These are phyloP conservation scores for Rhabdomys dilectus DNA, from an alignment of 2,113 vertebrate species.

Conservation along the genomic window DNA sequence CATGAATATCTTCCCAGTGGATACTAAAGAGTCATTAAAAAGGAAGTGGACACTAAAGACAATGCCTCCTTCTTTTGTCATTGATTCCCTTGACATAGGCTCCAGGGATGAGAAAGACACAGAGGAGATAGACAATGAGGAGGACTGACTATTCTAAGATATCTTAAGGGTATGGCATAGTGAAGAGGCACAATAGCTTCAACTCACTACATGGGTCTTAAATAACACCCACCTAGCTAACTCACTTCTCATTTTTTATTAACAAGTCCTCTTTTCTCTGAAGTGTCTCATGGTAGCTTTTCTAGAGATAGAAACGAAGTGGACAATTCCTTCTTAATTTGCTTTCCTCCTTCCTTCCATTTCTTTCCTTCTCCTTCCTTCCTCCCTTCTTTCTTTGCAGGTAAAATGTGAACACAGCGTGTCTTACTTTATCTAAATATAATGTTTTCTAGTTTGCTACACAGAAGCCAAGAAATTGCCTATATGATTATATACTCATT, in stretches of 20 bases:
- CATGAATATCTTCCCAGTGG: no score
- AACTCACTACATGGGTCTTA: background rate
- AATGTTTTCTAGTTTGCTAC: background rate
- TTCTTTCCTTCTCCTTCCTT: background rate
- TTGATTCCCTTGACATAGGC: no score
- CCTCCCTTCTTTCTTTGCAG: no score
- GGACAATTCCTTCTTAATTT: background rate
- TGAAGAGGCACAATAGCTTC: no score
- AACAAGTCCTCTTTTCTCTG: background rate
- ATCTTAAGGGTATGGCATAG: background rate
- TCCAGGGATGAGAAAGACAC: background rate
- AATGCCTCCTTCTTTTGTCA: background rate
- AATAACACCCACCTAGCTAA: background rate
- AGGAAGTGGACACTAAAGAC: no score
- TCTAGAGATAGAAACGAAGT: background rate
- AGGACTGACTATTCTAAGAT: background rate
- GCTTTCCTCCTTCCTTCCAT: background rate
- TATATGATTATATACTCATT: background rate
- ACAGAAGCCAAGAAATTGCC: background rate
- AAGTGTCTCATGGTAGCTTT: background rate
- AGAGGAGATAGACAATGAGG: background rate
- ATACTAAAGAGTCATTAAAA: no score
- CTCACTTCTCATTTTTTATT: background rate
- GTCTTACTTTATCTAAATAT: background rate
- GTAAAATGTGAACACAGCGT: constrained; percentile 39